A percentile compares a stretch with the other conserved stretches of the same genome.
Evolutionary conservation across 2,797 vertebrate species (phyloP).

Genomic region (Dryobates pubescens): DNA sequence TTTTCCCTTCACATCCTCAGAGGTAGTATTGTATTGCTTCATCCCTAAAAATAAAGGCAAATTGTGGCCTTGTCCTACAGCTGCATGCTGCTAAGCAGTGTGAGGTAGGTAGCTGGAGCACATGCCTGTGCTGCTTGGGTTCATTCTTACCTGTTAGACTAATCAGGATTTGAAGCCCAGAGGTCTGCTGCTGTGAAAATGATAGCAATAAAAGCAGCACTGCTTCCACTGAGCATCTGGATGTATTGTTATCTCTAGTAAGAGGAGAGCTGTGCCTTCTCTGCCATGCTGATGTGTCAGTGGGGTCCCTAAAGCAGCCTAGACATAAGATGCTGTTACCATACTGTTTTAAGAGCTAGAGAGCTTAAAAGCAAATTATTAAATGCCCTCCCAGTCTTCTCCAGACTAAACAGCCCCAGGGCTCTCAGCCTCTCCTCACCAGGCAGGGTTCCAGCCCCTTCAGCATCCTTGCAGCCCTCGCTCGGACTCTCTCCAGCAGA

Average conservation of each 20-base stretch:
- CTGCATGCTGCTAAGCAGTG: not conserved
- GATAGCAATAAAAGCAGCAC: not conserved
- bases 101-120: not conserved
- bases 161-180: not conserved
- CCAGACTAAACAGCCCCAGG: too few relatives aligned
- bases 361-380: not conserved
- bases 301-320: not conserved
- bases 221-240: too few relatives aligned
- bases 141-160: not conserved
- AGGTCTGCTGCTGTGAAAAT: not conserved
- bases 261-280: not conserved
- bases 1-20: not conserved
- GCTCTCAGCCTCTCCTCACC: too few relatives aligned
- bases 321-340: not conserved
- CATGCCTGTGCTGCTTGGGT: not conserved
- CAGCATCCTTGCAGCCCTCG: too few relatives aligned
- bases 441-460: too few relatives aligned
- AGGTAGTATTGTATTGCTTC: not conserved
- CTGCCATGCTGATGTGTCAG: not conserved
- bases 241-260: not conserved
- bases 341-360: not conserved
- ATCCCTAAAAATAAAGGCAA: not conserved
- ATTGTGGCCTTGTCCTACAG: not conserved
- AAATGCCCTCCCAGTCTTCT: too few relatives aligned
- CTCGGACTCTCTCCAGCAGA: too few relatives aligned